phyloP scores from a whole-genome alignment of 2,797 vertebrate species.

The Apodemus agrarius region DNA sequence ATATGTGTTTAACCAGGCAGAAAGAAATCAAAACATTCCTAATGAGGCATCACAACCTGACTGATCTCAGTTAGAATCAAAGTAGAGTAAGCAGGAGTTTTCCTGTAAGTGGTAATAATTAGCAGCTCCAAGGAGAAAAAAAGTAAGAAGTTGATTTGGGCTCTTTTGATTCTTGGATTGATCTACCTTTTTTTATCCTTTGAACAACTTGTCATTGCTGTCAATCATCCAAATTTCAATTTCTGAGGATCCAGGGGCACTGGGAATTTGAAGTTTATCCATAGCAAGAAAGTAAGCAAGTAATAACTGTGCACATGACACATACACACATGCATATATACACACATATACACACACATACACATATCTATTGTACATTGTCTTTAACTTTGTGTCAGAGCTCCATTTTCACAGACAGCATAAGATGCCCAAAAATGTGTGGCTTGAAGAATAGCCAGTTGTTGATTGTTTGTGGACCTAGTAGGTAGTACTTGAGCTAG shows the following conservation, averaged over 20 bases:
- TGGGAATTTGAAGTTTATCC: not conserved
- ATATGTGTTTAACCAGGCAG: conserved; percentile 1
- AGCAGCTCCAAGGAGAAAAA: conserved; percentile 23
- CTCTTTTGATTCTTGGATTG: conserved; percentile 21
- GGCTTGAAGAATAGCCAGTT: not conserved
- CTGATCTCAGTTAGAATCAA: conserved; percentile 66
- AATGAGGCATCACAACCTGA: conserved; percentile 61
- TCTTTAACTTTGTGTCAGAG: not conserved
- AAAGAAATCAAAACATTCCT: conserved; percentile 55
- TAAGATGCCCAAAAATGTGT: not conserved
- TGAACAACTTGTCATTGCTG: not conserved
- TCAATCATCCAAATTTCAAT: not conserved
- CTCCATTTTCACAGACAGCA: not conserved
- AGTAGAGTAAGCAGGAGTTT: conserved; percentile 27
- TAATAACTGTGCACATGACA: not conserved
- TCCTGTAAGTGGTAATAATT: conserved; percentile 62
- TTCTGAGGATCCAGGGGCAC: not conserved
- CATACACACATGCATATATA: not conserved
- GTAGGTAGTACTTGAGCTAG: not conserved
- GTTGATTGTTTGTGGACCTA: not conserved
- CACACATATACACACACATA: not conserved
- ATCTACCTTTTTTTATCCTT: not conserved
- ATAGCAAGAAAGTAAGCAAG: not conserved
- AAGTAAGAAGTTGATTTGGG: not conserved
- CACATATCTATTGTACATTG: not conserved